Evolutionary conservation across 2,797 vertebrate species (phyloP).

Genomic region (Neomorphus geoffroyi): DNA sequence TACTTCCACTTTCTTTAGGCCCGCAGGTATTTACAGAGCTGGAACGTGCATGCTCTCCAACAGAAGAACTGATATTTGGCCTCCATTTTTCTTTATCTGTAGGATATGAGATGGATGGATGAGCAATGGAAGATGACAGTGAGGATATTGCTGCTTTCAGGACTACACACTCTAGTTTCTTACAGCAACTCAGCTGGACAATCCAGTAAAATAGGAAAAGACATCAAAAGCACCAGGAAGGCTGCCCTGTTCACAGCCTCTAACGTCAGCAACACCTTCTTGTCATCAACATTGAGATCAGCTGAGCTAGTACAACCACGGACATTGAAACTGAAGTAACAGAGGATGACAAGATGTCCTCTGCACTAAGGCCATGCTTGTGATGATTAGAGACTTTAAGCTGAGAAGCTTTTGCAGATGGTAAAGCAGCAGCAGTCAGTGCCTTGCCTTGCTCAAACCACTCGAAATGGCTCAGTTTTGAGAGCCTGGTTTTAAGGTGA

Average conservation of each 20-base stretch:
- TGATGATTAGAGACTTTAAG: neutral
- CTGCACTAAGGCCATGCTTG: neutral
- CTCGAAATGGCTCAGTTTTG: neutral
- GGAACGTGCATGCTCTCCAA: neutral
- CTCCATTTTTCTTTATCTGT: neutral
- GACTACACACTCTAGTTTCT: neutral
- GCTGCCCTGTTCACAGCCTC: neutral
- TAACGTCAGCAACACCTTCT: neutral
- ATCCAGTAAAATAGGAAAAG: neutral
- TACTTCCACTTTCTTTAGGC: neutral
- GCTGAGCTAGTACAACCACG: neutral
- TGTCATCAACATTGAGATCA: neutral
- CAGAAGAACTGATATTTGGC: neutral
- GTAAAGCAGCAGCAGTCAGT: neutral
- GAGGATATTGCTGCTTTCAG: neutral
- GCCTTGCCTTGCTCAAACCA: neutral
- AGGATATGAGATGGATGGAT: neutral
- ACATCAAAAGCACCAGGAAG: neutral
- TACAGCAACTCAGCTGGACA: neutral
- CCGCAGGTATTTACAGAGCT: neutral
- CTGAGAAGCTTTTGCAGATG: neutral
- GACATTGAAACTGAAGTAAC: neutral
- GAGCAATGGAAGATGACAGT: neutral
- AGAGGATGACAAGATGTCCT: neutral
- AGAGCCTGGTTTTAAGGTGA: neutral